phyloP scores from a whole-genome alignment of 1,140 invertebrate genomes.

The Drosophila equinoxialis region DNA sequence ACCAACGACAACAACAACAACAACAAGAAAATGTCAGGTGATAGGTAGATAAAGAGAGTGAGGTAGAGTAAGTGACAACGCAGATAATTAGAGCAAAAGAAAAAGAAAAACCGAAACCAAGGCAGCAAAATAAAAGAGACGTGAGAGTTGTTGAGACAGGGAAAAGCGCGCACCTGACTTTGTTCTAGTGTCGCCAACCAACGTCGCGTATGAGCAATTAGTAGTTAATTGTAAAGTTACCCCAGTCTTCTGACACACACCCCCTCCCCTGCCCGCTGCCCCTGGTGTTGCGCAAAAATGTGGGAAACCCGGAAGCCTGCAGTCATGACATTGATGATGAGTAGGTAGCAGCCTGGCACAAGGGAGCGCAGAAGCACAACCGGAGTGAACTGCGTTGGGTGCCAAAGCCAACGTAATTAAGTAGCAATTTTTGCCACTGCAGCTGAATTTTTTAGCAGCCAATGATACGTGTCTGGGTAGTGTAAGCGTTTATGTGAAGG shows the following conservation, averaged over 20 bases:
- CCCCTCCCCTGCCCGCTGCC: too few species aligned
- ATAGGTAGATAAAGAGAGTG: not conserved
- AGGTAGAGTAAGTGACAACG: constrained; percentile 52
- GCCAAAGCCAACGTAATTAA: constrained; percentile 66
- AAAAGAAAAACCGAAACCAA: constrained; percentile 37
- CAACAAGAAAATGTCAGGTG: constrained; percentile 11
- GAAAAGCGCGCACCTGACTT: constrained; percentile 53
- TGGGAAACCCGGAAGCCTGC: constrained; percentile 47
- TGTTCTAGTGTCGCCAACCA: constrained; percentile 60
- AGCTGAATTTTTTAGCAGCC: constrained; percentile 68
- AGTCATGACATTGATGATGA: constrained; percentile 71
- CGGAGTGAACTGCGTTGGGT: constrained; percentile 31
- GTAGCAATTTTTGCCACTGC: constrained; percentile 77
- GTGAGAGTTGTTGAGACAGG: not conserved
- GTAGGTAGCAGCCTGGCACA: not conserved
- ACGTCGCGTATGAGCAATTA: constrained; percentile 80
- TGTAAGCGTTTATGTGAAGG: constrained; percentile 10
- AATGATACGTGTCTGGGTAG: constrained; percentile 30
- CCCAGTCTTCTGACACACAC: constrained; percentile 39
- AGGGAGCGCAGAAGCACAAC: not conserved
- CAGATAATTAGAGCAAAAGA: constrained; percentile 54
- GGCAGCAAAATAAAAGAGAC: constrained; percentile 4
- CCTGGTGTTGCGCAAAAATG: constrained; percentile 20
- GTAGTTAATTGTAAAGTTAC: constrained; percentile 79
- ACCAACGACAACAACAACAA: constrained; percentile 44